phyloP scores from a whole-genome alignment of 2,797 vertebrate species.

The Molothrus ater region DNA sequence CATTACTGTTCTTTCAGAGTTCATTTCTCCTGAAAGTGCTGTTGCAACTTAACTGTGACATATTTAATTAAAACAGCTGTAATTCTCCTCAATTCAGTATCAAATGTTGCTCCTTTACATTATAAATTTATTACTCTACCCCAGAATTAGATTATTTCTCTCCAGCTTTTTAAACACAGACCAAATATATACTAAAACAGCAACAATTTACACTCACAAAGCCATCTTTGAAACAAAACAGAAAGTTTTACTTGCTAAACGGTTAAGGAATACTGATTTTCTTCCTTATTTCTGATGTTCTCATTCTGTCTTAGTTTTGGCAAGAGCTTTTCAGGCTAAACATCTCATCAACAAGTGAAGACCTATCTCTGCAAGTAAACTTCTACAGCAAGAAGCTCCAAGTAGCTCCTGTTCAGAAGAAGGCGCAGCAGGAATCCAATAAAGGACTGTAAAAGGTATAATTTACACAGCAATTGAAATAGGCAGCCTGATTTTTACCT shows the following conservation, averaged over 20 bases:
- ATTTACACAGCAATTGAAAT: neutral
- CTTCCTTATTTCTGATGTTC: slow-evolving; percentile 37
- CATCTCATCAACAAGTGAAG: neutral
- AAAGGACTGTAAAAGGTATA: neutral
- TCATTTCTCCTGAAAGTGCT: neutral
- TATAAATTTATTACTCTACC: neutral
- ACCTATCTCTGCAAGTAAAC: neutral
- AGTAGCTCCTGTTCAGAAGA: neutral
- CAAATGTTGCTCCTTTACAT: neutral
- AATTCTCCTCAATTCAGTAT: neutral
- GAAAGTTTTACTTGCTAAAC: neutral
- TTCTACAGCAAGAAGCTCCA: neutral
- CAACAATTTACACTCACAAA: neutral
- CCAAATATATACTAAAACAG: neutral
- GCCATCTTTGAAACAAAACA: neutral
- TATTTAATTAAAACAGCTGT: neutral
- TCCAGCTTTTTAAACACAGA: neutral
- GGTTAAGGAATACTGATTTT: slow-evolving; percentile 21
- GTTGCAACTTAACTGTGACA: neutral
- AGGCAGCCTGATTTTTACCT: neutral
- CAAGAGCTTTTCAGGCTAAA: slow-evolving; percentile 12
- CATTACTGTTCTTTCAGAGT: neutral
- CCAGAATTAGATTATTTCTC: neutral
- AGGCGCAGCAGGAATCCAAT: neutral
- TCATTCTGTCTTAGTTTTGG: slow-evolving; percentile 65